Conservation (phyloP, 2,888 invertebrate species). For the Nysson spinosus region DNA sequence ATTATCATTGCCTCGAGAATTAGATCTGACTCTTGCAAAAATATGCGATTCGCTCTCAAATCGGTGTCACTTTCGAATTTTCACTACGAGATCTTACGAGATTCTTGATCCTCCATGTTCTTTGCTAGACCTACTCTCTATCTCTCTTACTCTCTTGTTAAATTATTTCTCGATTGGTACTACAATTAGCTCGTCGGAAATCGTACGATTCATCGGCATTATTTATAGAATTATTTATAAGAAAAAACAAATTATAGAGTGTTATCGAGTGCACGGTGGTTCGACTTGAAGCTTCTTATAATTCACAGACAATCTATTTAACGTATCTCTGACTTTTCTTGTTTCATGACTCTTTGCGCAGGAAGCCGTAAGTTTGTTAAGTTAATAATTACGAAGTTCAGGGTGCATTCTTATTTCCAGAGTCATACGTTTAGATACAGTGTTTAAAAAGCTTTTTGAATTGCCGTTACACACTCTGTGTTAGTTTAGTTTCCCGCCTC, state of each 20-base stretch:
- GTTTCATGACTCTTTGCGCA: conserved; percentile 78
- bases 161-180: background rate
- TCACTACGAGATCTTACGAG: conserved; percentile 13
- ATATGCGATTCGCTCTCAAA: conserved; percentile 22
- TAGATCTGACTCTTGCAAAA: conserved; percentile 38
- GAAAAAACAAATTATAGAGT: conserved; percentile 9
- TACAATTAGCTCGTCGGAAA: too few relatives aligned
- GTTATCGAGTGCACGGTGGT: conserved; percentile 59
- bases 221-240: too few relatives aligned
- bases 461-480: conserved; percentile 41
- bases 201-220: too few relatives aligned
- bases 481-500: conserved; percentile 49
- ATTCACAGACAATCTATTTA: conserved; percentile 32
- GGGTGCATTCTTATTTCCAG: conserved; percentile 43
- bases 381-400: conserved; percentile 54
- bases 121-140: conserved; percentile 33
- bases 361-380: conserved; percentile 86
- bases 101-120: conserved; percentile 17
- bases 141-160: background rate
- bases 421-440: conserved; percentile 41
- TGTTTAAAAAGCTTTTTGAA: conserved; percentile 39
- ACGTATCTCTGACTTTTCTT: conserved; percentile 63
- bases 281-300: conserved; percentile 31
- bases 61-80: conserved; percentile 24
- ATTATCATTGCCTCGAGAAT: conserved; percentile 47